Evolutionary conservation across 2,888 invertebrate species (phyloP).

Genomic region (Liposcelis brunnea): DNA sequence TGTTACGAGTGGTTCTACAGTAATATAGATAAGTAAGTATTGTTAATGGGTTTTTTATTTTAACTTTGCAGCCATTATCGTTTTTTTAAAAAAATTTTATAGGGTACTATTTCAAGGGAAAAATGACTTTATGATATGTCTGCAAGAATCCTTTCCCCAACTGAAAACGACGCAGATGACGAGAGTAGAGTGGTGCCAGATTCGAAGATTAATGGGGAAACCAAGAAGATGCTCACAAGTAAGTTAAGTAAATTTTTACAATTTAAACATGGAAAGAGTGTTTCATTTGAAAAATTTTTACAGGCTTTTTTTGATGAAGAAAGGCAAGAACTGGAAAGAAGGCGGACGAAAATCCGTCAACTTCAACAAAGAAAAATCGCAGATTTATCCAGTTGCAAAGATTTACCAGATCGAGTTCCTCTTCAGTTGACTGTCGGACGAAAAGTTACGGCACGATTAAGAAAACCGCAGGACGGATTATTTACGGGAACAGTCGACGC

Average conservation of each 20-base stretch:
- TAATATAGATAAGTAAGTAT: constrained; percentile 66
- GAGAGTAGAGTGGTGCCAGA: constrained; percentile 87
- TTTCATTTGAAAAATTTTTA: background rate
- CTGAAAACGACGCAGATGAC: constrained; percentile 69
- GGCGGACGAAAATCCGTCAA: constrained; percentile 78
- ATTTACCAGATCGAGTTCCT: constrained; percentile 87
- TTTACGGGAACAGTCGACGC: constrained; percentile 91
- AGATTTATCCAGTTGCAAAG: constrained; percentile 57
- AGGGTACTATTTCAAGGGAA: constrained; percentile 85
- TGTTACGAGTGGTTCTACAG: constrained; percentile 99
- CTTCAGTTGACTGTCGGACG: constrained; percentile 88
- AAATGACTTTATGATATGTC: constrained; percentile 88
- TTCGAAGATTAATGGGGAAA: constrained; percentile 91
- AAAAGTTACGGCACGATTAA: constrained; percentile 75
- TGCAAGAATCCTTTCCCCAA: constrained; percentile 87
- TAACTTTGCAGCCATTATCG: background rate
- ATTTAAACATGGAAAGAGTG: background rate
- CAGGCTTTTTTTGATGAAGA: constrained; percentile 89
- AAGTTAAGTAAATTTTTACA: constrained; percentile 3
- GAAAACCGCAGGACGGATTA: constrained; percentile 87
- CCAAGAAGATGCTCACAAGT: constrained; percentile 78
- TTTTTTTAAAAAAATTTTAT: constrained; percentile 17
- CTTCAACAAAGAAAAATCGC: constrained; percentile 81
- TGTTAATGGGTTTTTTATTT: background rate
- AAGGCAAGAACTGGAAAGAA: constrained; percentile 71